Percentiles rank a stretch among this genome's conserved stretches.
Conservation (phyloP, 23 tunicate genomes). For the Aplidium turbinatum region DNA sequence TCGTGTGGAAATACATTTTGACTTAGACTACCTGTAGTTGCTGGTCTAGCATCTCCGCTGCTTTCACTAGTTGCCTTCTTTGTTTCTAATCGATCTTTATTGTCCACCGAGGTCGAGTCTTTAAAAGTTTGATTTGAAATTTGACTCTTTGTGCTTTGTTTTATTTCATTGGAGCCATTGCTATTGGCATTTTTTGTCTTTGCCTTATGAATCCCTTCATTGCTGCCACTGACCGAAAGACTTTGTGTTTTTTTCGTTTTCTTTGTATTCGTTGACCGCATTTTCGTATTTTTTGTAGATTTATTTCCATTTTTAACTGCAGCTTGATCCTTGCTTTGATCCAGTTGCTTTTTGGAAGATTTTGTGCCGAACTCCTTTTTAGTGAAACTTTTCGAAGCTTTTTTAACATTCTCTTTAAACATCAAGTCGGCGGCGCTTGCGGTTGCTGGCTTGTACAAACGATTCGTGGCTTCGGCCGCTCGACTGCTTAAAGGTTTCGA, state of each 20-base stretch:
- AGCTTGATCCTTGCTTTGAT: not conserved
- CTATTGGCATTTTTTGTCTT: too few relatives aligned
- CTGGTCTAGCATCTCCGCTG: not conserved
- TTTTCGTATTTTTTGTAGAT: constrained; percentile 14
- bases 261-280: not conserved
- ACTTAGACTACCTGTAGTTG: not conserved
- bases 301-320: not conserved
- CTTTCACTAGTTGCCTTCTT: not conserved
- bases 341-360: too few relatives aligned
- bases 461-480: constrained; percentile 39
- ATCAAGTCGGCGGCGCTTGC: too few relatives aligned
- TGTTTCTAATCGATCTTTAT: not conserved
- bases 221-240: too few relatives aligned
- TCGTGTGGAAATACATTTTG: not conserved
- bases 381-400: not conserved
- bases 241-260: constrained; percentile 12
- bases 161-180: too few relatives aligned
- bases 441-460: constrained; percentile 20
- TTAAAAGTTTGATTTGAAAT: too few relatives aligned
- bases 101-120: not conserved
- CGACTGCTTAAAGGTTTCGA: constrained; percentile 5
- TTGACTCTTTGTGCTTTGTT: too few relatives aligned
- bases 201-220: too few relatives aligned
- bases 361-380: too few relatives aligned
- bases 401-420: not conserved